phyloP scores from a whole-genome alignment of 2,797 vertebrate species.

The Sebastes trivittatus region DNA sequence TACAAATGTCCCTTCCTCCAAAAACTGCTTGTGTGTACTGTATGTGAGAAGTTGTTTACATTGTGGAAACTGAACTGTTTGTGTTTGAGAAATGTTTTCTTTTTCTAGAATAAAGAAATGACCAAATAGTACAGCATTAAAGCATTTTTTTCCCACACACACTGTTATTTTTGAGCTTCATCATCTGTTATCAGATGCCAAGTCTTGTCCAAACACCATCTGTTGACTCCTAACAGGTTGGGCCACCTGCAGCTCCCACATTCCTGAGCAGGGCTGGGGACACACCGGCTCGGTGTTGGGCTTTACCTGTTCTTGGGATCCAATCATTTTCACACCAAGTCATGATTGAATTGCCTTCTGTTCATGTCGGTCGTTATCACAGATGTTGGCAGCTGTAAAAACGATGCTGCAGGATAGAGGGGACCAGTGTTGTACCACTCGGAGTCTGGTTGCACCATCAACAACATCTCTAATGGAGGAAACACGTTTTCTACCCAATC shows the following conservation, averaged over 20 bases:
- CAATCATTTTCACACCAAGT: background rate
- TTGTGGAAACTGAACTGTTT: conserved; percentile 64
- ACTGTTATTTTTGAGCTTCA: background rate
- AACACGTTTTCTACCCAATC: too few relatives aligned
- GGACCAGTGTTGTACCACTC: too few relatives aligned
- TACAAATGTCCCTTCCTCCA: conserved; percentile 32
- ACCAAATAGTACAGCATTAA: conserved; percentile 21
- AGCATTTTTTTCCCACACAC: background rate
- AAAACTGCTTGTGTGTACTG: conserved; percentile 53
- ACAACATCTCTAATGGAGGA: too few relatives aligned
- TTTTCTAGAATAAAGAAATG: conserved; percentile 72
- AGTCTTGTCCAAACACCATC: conserved; percentile 6
- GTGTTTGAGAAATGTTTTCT: conserved; percentile 47
- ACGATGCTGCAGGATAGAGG: too few relatives aligned
- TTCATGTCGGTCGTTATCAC: background rate
- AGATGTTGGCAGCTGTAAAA: too few relatives aligned
- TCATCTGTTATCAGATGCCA: background rate
- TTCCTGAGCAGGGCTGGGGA: conserved; percentile 20
- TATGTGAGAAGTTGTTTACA: conserved; percentile 73
- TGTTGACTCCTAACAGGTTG: conserved; percentile 28
- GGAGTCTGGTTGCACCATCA: background rate
- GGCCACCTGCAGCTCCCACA: conserved; percentile 23
- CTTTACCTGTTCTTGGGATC: background rate
- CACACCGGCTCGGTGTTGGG: background rate
- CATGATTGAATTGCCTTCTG: background rate